A percentile compares a stretch with the other conserved stretches of the same genome.
Conservation (phyloP, 2,797 vertebrate genomes). For the Numenius phaeopus region DNA sequence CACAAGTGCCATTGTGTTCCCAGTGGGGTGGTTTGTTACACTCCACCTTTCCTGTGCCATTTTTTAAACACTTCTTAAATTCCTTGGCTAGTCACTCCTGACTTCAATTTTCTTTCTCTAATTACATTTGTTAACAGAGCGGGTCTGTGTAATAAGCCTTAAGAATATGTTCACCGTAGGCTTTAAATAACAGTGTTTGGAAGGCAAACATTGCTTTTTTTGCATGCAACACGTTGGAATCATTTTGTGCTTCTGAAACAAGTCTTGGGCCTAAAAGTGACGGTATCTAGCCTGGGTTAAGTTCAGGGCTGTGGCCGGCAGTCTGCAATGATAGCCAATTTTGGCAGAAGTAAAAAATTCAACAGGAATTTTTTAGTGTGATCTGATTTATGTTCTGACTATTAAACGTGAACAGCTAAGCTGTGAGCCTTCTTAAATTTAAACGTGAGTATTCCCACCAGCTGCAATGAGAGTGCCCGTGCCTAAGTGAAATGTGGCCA, state of each 20-base stretch:
- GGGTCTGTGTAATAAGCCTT: background rate
- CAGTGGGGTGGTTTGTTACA: accelerated
- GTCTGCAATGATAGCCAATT: background rate
- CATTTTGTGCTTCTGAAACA: background rate
- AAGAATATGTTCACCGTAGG: background rate
- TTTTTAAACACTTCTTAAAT: background rate
- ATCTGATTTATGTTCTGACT: slow-evolving; percentile 10
- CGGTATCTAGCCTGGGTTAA: background rate
- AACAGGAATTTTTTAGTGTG: background rate
- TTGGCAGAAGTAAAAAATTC: background rate
- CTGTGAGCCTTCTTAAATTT: background rate
- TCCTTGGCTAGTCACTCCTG: background rate
- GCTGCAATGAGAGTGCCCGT: background rate
- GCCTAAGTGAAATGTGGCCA: background rate
- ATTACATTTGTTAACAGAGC: background rate
- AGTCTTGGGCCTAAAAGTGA: background rate
- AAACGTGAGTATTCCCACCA: background rate
- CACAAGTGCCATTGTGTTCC: background rate
- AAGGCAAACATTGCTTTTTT: background rate
- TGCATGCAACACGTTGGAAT: background rate
- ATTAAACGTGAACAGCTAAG: background rate
- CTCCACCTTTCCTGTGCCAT: background rate
- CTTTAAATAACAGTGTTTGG: background rate
- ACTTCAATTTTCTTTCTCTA: background rate
- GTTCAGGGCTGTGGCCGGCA: background rate